These are phyloP conservation scores for Calcarius ornatus DNA, from an alignment of 2,113 vertebrate species.

Conservation along the genomic window DNA sequence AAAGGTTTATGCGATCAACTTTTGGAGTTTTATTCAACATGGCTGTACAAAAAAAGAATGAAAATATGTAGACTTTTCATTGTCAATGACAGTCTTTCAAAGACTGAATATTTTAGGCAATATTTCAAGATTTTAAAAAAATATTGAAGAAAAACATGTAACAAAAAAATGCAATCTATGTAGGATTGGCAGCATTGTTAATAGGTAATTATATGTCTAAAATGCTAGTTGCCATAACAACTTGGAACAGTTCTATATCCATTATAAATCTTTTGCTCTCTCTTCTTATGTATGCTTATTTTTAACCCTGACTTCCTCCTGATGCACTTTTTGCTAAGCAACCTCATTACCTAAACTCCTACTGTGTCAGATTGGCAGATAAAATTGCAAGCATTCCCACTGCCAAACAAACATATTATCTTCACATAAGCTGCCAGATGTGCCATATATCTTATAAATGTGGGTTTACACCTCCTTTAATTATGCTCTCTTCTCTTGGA, in stretches of 20 bases:
- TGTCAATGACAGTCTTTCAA: not conserved
- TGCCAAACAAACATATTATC: not conserved
- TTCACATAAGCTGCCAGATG: conserved; percentile 10
- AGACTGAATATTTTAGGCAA: not conserved
- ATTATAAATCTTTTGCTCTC: conserved; percentile 10
- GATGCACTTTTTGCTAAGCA: conserved; percentile 42
- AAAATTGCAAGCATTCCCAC: not conserved
- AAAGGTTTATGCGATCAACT: not conserved
- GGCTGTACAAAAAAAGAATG: not conserved
- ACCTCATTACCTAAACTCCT: conserved; percentile 14
- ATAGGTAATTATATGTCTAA: conserved; percentile 38
- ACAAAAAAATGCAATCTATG: not conserved
- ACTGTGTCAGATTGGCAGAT: conserved; percentile 2
- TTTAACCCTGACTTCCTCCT: conserved; percentile 23
- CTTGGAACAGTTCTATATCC: conserved; percentile 36
- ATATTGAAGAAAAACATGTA: not conserved
- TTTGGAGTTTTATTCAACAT: not conserved
- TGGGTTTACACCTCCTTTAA: not conserved
- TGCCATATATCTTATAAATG: conserved; percentile 3
- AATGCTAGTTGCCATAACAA: conserved; percentile 59
- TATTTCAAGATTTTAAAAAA: not conserved
- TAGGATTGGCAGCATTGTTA: conserved; percentile 29
- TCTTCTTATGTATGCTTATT: conserved; percentile 34
- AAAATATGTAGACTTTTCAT: not conserved
- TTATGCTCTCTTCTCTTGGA: not conserved